A percentile compares a stretch with the other conserved stretches of the same genome.
These are phyloP conservation scores for Rafetus swinhoei DNA, from an alignment of 2,113 vertebrate genomes.

Conservation along the genomic window DNA sequence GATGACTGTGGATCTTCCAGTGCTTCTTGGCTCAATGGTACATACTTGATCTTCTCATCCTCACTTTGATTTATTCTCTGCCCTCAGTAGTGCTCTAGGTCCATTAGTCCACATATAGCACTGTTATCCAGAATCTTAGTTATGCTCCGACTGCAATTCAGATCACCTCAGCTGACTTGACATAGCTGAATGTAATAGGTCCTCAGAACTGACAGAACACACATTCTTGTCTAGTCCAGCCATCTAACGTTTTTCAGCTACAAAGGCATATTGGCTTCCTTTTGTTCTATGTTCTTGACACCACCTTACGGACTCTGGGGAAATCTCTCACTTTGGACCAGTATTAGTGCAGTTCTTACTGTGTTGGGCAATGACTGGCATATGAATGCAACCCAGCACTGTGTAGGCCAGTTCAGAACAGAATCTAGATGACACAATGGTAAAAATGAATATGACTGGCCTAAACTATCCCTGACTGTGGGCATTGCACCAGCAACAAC, in stretches of 20 bases:
- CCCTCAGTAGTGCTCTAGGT: not conserved
- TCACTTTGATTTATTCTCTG: constrained; percentile 31
- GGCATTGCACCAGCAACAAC: not conserved
- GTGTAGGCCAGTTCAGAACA: not conserved
- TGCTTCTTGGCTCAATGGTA: constrained; percentile 19
- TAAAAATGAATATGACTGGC: not conserved
- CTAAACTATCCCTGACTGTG: not conserved
- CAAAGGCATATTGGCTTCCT: not conserved
- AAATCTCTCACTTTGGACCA: not conserved
- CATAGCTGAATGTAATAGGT: not conserved
- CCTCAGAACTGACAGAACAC: not conserved
- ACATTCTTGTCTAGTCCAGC: not conserved
- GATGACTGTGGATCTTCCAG: not conserved
- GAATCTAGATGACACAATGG: not conserved
- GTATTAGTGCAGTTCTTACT: not conserved
- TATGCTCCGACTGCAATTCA: not conserved
- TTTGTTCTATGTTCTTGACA: not conserved
- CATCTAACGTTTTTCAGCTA: not conserved
- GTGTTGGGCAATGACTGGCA: not conserved
- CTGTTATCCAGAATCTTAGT: constrained; percentile 14
- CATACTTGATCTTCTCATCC: constrained; percentile 33
- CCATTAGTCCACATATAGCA: not conserved
- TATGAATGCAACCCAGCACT: not conserved
- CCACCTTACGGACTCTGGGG: not conserved
- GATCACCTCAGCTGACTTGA: not conserved